Percentiles rank a stretch among this genome's conserved stretches.
phyloP scores from a whole-genome alignment of 2,113 vertebrate genomes.

The Sturnira hondurensis region DNA sequence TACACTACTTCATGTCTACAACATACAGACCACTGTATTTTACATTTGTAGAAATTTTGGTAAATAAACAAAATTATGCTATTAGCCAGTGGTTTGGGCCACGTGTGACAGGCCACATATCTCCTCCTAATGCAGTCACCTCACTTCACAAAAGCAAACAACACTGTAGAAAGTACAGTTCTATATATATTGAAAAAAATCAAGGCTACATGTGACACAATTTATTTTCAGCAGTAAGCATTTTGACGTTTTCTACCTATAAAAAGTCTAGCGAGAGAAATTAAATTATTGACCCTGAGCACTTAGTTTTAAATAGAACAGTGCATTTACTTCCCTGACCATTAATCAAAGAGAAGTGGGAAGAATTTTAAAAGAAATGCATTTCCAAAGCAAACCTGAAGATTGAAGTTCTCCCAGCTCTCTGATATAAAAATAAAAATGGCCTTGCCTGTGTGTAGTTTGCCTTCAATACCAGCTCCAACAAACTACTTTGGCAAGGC shows the following conservation, averaged over 20 bases:
- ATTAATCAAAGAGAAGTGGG: slow-evolving; percentile 49
- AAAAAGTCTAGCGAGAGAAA: slow-evolving; percentile 41
- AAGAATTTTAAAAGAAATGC: slow-evolving; percentile 13
- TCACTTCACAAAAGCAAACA: neutral
- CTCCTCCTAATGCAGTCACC: neutral
- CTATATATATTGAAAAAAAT: neutral
- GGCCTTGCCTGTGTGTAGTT: neutral
- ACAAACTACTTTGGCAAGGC: slow-evolving; percentile 32
- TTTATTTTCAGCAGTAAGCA: slow-evolving; percentile 26
- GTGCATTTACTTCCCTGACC: neutral
- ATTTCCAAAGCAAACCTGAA: neutral
- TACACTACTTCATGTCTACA: neutral
- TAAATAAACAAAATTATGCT: neutral
- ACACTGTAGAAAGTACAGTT: neutral
- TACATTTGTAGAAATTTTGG: neutral
- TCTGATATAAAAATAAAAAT: slow-evolving; percentile 32
- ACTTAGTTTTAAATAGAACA: slow-evolving; percentile 51
- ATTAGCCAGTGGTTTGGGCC: neutral
- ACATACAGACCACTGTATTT: fast-evolving
- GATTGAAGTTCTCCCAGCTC: neutral
- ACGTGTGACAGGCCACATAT: neutral
- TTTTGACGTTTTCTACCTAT: slow-evolving; percentile 32
- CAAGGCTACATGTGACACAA: neutral
- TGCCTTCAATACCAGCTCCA: neutral
- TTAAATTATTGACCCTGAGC: slow-evolving; percentile 47